These are phyloP conservation scores for Macrosteles quadrilineatus DNA, from an alignment of 1,140 invertebrate species.

Conservation along the genomic window DNA sequence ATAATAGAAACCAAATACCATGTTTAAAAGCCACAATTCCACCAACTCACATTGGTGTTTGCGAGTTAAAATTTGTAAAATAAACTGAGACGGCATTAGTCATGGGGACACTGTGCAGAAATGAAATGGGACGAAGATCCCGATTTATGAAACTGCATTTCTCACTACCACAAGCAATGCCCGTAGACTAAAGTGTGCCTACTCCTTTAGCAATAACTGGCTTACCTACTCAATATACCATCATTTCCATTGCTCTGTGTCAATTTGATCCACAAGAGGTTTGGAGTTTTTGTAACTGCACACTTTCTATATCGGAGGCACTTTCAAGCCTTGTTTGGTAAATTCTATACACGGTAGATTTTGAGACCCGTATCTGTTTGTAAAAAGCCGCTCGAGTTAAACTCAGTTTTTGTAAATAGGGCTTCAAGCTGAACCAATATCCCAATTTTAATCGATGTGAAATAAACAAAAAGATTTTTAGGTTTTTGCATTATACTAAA, in stretches of 20 bases:
- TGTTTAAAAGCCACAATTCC: too few relatives aligned
- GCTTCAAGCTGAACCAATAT: not conserved
- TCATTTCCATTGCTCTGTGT: too few relatives aligned
- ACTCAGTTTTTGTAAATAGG: not conserved
- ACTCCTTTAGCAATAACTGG: slow-evolving; percentile 21
- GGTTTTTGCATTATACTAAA: too few relatives aligned
- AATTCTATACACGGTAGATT: slow-evolving; percentile 7
- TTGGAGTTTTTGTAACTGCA: slow-evolving; percentile 6
- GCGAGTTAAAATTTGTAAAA: too few relatives aligned
- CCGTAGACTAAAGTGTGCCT: slow-evolving; percentile 19
- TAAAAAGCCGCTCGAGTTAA: not conserved
- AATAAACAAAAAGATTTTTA: too few relatives aligned
- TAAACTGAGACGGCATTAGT: too few relatives aligned
- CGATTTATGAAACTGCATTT: slow-evolving; percentile 20
- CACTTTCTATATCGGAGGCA: not conserved
- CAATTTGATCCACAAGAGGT: not conserved
- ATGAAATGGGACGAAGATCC: too few relatives aligned
- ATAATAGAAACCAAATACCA: too few relatives aligned
- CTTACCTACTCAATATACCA: not conserved
- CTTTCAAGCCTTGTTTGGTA: not conserved
- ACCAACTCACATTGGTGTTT: too few relatives aligned
- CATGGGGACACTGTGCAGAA: too few relatives aligned
- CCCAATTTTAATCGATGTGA: not conserved
- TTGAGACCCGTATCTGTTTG: not conserved
- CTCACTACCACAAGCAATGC: not conserved